Conservation (phyloP, 2,888 invertebrate species). For the Tyria jacobaeae region DNA sequence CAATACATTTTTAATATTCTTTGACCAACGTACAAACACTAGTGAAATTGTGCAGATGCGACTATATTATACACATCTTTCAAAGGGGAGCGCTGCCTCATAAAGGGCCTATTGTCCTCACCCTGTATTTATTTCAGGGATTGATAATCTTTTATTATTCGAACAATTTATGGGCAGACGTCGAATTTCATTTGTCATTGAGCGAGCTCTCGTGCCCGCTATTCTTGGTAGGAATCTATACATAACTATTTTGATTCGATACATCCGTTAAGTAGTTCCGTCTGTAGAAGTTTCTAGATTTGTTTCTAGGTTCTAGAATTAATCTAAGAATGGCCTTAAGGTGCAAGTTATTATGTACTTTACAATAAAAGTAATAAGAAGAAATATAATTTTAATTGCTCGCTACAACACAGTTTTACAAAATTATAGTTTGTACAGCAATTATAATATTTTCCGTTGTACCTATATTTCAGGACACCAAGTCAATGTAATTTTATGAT, state of each 20-base stretch:
- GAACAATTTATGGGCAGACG: constrained; percentile 77
- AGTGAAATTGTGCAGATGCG: constrained; percentile 51
- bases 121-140: constrained; percentile 80
- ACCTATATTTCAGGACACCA: too few relatives aligned
- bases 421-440: too few relatives aligned
- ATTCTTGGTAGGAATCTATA: constrained; percentile 44
- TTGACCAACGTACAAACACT: constrained; percentile 24
- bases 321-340: neutral
- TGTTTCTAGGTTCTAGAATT: neutral
- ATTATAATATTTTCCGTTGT: too few relatives aligned
- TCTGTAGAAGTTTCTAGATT: constrained; percentile 1
- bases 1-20: constrained; percentile 15
- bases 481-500: too few relatives aligned
- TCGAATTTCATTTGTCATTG: constrained; percentile 82
- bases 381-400: too few relatives aligned
- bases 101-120: constrained; percentile 80
- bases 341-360: neutral
- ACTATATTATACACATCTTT: constrained; percentile 37
- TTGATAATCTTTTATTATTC: constrained; percentile 84
- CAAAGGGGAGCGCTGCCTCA: constrained; percentile 64
- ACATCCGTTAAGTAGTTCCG: constrained; percentile 17
- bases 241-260: constrained; percentile 32
- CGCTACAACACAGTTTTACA: too few relatives aligned
- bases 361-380: too few relatives aligned
- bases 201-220: constrained; percentile 49